These are phyloP conservation scores for Malurus alboscapulatus DNA, from an alignment of 2,113 vertebrate genomes.

Conservation along the genomic window DNA sequence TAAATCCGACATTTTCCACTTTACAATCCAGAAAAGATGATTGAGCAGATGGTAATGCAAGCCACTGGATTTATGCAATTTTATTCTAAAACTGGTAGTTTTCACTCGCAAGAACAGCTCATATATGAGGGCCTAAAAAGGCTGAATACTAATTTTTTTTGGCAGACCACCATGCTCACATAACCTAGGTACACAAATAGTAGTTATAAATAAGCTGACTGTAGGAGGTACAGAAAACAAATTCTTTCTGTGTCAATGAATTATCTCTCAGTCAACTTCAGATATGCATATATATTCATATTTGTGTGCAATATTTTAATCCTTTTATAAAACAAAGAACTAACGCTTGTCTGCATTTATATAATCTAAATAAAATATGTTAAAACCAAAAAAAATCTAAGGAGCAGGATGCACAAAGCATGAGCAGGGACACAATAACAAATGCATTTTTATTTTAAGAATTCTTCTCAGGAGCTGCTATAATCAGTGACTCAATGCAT, in stretches of 20 bases:
- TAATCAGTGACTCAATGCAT: constrained; percentile 43
- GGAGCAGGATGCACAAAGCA: background rate
- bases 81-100: constrained; percentile 51
- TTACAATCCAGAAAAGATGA: constrained; percentile 68
- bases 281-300: background rate
- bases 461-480: constrained; percentile 21
- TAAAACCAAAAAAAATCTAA: background rate
- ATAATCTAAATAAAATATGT: constrained; percentile 19
- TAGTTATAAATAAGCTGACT: constrained; percentile 43
- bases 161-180: constrained; percentile 25
- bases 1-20: constrained; percentile 65
- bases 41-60: constrained; percentile 67
- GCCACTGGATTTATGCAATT: constrained; percentile 60
- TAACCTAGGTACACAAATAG: constrained; percentile 50
- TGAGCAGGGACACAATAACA: background rate
- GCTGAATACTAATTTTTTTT: constrained; percentile 48
- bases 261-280: background rate
- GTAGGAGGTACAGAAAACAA: constrained; percentile 26
- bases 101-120: constrained; percentile 28
- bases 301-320: background rate
- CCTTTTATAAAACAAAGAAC: constrained; percentile 12
- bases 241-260: constrained; percentile 31
- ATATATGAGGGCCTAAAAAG: constrained; percentile 21
- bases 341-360: background rate
- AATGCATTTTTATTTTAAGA: constrained; percentile 41